phyloP scores from a whole-genome alignment of 2,888 invertebrate genomes.

The Atethmia centrago region DNA sequence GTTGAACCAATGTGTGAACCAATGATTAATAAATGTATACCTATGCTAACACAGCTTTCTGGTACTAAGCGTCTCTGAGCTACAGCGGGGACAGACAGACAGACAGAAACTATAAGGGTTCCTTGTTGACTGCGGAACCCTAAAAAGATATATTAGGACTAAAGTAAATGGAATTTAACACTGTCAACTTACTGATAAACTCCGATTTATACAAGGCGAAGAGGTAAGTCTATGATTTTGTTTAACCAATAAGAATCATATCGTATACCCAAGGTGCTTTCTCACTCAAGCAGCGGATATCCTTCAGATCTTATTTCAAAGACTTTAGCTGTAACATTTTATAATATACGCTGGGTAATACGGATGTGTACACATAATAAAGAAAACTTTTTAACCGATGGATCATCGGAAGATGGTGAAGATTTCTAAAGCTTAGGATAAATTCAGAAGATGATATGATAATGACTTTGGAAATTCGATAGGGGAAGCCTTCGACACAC shows the following conservation, averaged over 20 bases:
- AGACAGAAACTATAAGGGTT: no score
- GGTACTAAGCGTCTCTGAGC: no score
- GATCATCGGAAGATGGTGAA: background rate
- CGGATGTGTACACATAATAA: slow-evolving; percentile 5
- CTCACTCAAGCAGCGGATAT: background rate
- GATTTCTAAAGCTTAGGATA: background rate
- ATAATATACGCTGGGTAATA: background rate
- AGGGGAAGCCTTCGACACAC: background rate
- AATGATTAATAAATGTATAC: no score
- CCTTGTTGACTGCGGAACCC: no score
- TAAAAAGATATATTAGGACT: no score
- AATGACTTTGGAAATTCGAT: background rate
- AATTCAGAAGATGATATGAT: background rate
- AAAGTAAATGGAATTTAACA: background rate
- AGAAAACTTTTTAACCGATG: background rate
- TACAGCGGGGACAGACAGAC: no score
- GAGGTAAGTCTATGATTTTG: background rate
- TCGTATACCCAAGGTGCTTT: slow-evolving; percentile 3
- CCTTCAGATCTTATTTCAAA: slow-evolving; percentile 19
- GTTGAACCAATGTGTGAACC: no score
- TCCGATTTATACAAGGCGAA: background rate
- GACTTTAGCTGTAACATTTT: slow-evolving; percentile 16
- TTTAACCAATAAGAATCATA: background rate
- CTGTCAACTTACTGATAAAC: slow-evolving; percentile 1
- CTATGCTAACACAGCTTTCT: no score